Evolutionary conservation across 2,797 vertebrate genomes (phyloP).

Genomic region (Argya squamiceps): DNA sequence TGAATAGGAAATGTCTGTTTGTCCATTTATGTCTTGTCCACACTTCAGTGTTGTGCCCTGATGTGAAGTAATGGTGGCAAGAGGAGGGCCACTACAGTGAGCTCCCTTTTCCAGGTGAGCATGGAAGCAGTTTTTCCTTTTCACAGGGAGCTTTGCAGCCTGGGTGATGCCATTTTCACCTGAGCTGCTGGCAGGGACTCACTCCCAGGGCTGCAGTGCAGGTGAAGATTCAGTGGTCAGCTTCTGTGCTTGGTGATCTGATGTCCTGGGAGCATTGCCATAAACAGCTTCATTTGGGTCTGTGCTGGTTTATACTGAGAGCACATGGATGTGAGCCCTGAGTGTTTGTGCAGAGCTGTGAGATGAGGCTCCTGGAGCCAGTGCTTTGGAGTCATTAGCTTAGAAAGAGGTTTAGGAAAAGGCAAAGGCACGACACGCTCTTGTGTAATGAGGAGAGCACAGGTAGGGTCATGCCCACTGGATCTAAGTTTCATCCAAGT

Average conservation of each 20-base stretch:
- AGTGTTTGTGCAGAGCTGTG: neutral
- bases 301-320: neutral
- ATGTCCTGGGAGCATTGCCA: neutral
- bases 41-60: neutral
- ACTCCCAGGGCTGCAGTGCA: neutral
- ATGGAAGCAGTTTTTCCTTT: neutral
- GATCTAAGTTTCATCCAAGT: slow-evolving; percentile 1
- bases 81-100: neutral
- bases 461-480: slow-evolving; percentile 42
- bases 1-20: neutral
- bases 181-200: neutral
- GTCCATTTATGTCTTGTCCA: neutral
- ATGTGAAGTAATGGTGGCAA: neutral
- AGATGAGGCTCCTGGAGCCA: neutral
- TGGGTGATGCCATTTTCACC: neutral
- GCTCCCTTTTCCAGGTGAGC: neutral
- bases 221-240: neutral
- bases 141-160: neutral
- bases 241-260: neutral
- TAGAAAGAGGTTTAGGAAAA: slow-evolving; percentile 1
- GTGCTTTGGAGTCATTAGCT: neutral
- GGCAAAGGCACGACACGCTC: neutral
- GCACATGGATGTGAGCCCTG: neutral
- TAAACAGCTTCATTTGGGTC: neutral
- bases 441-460: slow-evolving; percentile 6